phyloP scores from a whole-genome alignment of 2,888 invertebrate genomes.

The Drosophila tripunctata region DNA sequence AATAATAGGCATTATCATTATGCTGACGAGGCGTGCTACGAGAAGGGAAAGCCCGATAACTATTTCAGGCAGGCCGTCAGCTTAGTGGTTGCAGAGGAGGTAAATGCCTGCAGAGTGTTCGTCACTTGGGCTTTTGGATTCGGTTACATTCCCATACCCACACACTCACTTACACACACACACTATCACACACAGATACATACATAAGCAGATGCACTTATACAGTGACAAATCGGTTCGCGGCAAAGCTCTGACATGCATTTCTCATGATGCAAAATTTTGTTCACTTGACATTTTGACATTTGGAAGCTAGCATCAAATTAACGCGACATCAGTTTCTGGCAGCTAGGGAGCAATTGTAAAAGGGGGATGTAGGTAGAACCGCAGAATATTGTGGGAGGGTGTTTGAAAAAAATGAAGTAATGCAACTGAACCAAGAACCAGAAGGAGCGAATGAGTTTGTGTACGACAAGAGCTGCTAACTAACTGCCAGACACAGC shows the following conservation, averaged over 20 bases:
- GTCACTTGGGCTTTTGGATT: constrained; percentile 29
- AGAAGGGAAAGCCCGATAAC: constrained; percentile 60
- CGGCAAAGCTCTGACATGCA: constrained; percentile 55
- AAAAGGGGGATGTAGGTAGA: too few species aligned
- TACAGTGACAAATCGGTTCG: constrained; percentile 11
- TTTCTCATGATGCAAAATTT: constrained; percentile 76
- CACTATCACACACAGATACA: not conserved
- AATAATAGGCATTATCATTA: constrained; percentile 73
- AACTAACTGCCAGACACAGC: constrained; percentile 42
- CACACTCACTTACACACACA: constrained; percentile 9
- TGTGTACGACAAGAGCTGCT: constrained; percentile 5
- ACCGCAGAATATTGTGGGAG: constrained; percentile 7
- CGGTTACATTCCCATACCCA: constrained; percentile 19
- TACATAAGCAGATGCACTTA: not conserved
- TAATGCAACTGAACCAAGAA: constrained; percentile 37
- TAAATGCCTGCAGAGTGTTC: not conserved
- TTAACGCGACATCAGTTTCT: constrained; percentile 60
- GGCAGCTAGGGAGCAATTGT: not conserved
- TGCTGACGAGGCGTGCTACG: constrained; percentile 33
- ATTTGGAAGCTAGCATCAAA: constrained; percentile 74
- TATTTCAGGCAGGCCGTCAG: constrained; percentile 57
- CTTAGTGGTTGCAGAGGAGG: constrained; percentile 3
- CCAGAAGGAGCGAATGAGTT: constrained; percentile 14
- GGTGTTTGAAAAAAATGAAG: constrained; percentile 44
- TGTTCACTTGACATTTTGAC: constrained; percentile 77